These are phyloP conservation scores for Cyanistes caeruleus DNA, from an alignment of 2,113 vertebrate genomes.

Conservation along the genomic window DNA sequence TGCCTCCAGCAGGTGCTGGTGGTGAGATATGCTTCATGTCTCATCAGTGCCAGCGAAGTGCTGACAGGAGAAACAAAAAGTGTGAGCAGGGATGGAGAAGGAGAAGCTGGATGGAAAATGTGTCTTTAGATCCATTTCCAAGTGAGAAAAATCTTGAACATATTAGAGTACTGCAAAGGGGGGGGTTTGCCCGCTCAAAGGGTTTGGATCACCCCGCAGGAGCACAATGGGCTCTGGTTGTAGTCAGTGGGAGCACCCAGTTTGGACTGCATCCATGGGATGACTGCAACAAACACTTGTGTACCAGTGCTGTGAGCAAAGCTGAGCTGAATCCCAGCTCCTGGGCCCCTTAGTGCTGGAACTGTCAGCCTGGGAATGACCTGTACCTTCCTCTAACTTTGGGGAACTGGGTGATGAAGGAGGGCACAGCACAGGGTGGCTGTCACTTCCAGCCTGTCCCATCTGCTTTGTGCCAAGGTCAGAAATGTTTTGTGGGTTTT, in stretches of 20 bases:
- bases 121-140: not conserved
- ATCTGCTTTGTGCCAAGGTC: not conserved
- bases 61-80: not conserved
- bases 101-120: not conserved
- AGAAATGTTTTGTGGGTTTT: not conserved
- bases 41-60: not conserved
- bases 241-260: not conserved
- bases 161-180: not conserved
- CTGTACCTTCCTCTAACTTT: not conserved
- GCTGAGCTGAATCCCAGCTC: not conserved
- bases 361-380: not conserved
- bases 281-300: not conserved
- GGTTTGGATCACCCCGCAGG: not conserved
- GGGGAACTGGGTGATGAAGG: not conserved
- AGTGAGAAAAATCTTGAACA: not conserved
- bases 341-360: not conserved
- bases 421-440: not conserved
- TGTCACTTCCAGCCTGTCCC: not conserved
- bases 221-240: fast-evolving
- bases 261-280: not conserved
- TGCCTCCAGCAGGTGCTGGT: not conserved
- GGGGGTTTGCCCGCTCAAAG: not conserved
- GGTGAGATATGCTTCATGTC: not conserved
- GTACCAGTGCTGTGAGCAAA: not conserved
- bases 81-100: not conserved